Evolutionary conservation across 2,888 invertebrate species (phyloP), one percentile per base, ranked within the genome.

Genomic region (Piscicola geometra): DNA sequence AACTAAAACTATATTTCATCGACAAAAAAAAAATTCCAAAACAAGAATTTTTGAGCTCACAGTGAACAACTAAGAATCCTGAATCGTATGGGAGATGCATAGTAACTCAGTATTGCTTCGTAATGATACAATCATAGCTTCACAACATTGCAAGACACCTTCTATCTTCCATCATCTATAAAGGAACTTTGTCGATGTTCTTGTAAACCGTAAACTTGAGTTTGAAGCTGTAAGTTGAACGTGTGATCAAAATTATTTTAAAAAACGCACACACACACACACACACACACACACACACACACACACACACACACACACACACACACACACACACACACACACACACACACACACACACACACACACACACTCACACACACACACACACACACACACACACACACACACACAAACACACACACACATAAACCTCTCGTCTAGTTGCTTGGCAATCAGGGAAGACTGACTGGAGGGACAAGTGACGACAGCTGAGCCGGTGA

Each of bases 281-380:
- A 66, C 15, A 21, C 66, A 66, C 15, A 21, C 28, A 66, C 15
- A 21, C 25, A 25, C 12, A 25, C 15, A 32, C 30, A 68, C 35
- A 30, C 12, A 32, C 32, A 12, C n/a, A 12, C 35, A 30, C 32
- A 12, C 68, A n/a, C n/a, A 32, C 30, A 32, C n/a, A 68, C 32
- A 68, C n/a, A 28, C 35, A 30, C 30, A 68, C 68, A 68, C 68
- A 68, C 32, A 32, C 35, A 33, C 32, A 33, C 32, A 68, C 35
- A 68, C 35, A 68, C 30, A 68, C n/a, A 68, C 68, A 68, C 28
- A 50, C 33, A 50, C 30, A 21, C 21, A 47, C 28, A 33, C 33
- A 30, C 21, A 56, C 33, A 60, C 35, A 33, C 32, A 33, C 36
- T 12, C 73, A 30, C 33, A 71, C 47, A 47, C 30, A 30, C 3